Conservation (phyloP, 2,888 invertebrate genomes). For the Linyphia triangularis region DNA sequence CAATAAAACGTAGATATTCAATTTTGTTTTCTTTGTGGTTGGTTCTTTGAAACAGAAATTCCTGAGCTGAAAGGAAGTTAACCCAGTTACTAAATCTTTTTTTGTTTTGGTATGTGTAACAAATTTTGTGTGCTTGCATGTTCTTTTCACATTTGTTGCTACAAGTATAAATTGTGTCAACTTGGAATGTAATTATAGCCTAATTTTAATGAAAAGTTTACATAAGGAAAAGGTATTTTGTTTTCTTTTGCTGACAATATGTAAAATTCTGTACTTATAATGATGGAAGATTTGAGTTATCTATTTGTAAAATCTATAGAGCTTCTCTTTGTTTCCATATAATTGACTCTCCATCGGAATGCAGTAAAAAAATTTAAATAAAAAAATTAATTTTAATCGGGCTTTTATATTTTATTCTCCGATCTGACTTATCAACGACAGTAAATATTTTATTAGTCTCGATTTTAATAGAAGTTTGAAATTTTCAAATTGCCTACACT, state of each 20-base stretch:
- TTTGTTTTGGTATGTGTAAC: slow-evolving; percentile 31
- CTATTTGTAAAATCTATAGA: slow-evolving; percentile 46
- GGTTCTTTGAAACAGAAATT: slow-evolving; percentile 1
- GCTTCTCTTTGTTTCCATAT: slow-evolving; percentile 62
- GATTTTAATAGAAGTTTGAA: no score
- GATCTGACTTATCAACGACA: no score
- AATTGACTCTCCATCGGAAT: slow-evolving; percentile 40
- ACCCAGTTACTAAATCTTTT: slow-evolving; percentile 4
- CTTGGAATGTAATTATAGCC: slow-evolving; percentile 23
- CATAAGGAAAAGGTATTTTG: slow-evolving; percentile 1
- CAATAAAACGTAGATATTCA: slow-evolving; percentile 32
- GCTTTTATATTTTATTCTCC: no score
- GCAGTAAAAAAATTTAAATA: slow-evolving; percentile 21
- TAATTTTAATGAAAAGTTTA: neutral
- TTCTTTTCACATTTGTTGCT: slow-evolving; percentile 14
- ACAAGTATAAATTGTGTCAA: slow-evolving; percentile 12
- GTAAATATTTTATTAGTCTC: no score
- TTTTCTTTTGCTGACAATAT: slow-evolving; percentile 6
- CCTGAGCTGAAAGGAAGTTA: neutral
- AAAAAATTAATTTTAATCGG: slow-evolving; percentile 59
- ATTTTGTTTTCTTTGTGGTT: slow-evolving; percentile 11
- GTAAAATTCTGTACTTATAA: slow-evolving; percentile 1
- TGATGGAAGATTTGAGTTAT: slow-evolving; percentile 28
- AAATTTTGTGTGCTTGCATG: slow-evolving; percentile 62
- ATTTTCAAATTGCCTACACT: no score